Evolutionary conservation across 2,113 vertebrate species (phyloP).

Genomic region (Megaceryle torquata): DNA sequence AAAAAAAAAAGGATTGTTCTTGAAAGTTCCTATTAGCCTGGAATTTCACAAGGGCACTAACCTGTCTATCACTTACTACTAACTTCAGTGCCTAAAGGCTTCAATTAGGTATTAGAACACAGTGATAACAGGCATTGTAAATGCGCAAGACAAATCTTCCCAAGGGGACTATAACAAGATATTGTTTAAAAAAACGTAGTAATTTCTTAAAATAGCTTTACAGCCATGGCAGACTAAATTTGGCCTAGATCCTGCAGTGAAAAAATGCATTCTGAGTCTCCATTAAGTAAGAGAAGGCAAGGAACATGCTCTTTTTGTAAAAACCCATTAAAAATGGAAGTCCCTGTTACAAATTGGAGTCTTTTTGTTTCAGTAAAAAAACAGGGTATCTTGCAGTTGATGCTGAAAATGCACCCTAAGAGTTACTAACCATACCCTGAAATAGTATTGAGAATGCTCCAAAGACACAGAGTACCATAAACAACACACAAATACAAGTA

Average conservation of each 20-base stretch:
- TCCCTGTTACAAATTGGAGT: background rate
- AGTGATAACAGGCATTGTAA: background rate
- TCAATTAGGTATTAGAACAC: background rate
- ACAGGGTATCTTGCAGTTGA: background rate
- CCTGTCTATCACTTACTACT: conserved; percentile 1
- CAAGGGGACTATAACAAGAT: background rate
- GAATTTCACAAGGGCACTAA: background rate
- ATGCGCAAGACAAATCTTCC: conserved; percentile 14
- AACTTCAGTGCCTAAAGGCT: background rate
- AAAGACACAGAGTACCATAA: background rate
- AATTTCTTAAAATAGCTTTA: background rate
- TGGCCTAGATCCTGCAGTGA: background rate
- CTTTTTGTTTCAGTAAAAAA: background rate
- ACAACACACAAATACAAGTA: background rate
- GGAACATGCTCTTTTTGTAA: background rate
- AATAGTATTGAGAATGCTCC: background rate
- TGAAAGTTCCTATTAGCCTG: background rate
- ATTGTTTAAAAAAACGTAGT: background rate
- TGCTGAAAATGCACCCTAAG: background rate
- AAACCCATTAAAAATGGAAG: background rate
- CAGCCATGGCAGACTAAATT: background rate
- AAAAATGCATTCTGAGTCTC: background rate
- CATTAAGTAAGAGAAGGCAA: background rate
- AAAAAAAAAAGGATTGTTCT: conserved; percentile 3
- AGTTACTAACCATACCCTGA: background rate